These are phyloP conservation scores for Sterrhoptilus dennistouni DNA, from an alignment of 2,113 vertebrate species.

Conservation along the genomic window DNA sequence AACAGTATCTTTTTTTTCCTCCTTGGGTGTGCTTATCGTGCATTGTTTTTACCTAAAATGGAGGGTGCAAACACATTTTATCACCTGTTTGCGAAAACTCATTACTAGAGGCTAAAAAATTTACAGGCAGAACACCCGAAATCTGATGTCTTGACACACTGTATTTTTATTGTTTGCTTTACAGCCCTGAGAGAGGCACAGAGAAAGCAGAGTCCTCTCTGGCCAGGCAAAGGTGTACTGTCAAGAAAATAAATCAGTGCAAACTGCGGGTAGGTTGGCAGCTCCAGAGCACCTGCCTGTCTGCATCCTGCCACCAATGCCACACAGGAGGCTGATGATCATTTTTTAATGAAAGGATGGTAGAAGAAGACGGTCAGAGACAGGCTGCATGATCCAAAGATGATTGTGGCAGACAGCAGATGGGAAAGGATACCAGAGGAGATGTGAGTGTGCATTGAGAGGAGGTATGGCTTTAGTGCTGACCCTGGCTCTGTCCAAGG, in stretches of 20 bases:
- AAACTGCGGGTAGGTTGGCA: rapidly evolving
- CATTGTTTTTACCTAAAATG: background rate
- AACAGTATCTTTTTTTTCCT: background rate
- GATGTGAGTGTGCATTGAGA: rapidly evolving
- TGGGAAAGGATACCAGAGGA: background rate
- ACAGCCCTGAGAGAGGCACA: background rate
- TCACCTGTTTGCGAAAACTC: conserved; percentile 29
- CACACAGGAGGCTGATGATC: background rate
- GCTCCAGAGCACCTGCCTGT: background rate
- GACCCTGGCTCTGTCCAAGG: background rate
- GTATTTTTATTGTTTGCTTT: background rate
- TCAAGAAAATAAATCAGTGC: background rate
- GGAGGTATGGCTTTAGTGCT: background rate
- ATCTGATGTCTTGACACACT: background rate
- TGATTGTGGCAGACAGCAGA: background rate
- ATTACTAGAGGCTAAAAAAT: conserved; percentile 37
- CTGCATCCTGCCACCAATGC: background rate
- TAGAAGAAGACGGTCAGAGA: background rate
- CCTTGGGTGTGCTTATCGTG: background rate
- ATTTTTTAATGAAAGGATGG: background rate
- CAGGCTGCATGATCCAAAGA: background rate
- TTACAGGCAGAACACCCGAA: background rate
- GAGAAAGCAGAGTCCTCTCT: background rate
- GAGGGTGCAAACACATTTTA: conserved; percentile 30
- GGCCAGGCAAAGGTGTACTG: background rate